Conservation (phyloP, 2,888 invertebrate genomes). For the Drosophila trichaetosa region DNA sequence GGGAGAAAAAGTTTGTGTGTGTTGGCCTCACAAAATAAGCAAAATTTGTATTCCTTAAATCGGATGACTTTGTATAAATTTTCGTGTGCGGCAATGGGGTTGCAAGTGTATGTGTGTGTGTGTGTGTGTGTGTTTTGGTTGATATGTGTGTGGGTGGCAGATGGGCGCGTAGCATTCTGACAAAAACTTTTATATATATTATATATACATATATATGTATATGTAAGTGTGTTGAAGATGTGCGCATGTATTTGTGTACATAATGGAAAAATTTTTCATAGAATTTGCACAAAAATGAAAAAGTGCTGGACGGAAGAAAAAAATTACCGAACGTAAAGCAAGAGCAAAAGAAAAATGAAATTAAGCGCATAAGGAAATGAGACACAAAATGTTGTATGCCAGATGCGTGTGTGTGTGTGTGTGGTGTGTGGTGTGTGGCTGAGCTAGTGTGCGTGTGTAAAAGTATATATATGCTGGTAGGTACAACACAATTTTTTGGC, state of each 20-base stretch:
- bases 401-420: slow-evolving; percentile 28
- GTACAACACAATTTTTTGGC: slow-evolving; percentile 61
- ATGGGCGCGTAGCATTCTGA: slow-evolving; percentile 64
- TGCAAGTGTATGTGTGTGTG: slow-evolving; percentile 50
- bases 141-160: slow-evolving; percentile 53
- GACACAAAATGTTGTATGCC: slow-evolving; percentile 64
- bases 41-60: slow-evolving; percentile 84
- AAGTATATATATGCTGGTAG: slow-evolving; percentile 35
- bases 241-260: slow-evolving; percentile 71
- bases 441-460: slow-evolving; percentile 20
- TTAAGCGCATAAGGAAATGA: slow-evolving; percentile 82
- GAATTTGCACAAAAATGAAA: slow-evolving; percentile 83
- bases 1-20: slow-evolving; percentile 56
- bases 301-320: slow-evolving; percentile 66
- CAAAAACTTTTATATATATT: slow-evolving; percentile 65
- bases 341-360: slow-evolving; percentile 73
- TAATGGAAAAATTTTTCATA: slow-evolving; percentile 84
- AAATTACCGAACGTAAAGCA: slow-evolving; percentile 48
- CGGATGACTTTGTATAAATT: slow-evolving; percentile 84
- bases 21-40: slow-evolving; percentile 76
- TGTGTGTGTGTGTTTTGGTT: slow-evolving; percentile 33
- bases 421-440: slow-evolving; percentile 20
- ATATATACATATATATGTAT: slow-evolving; percentile 34
- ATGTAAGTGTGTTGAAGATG: slow-evolving; percentile 19
- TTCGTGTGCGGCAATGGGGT: slow-evolving; percentile 80